Base-by-base conservation (phyloP, 2,113 vertebrate species). In the Taxidea taxus region DNA sequence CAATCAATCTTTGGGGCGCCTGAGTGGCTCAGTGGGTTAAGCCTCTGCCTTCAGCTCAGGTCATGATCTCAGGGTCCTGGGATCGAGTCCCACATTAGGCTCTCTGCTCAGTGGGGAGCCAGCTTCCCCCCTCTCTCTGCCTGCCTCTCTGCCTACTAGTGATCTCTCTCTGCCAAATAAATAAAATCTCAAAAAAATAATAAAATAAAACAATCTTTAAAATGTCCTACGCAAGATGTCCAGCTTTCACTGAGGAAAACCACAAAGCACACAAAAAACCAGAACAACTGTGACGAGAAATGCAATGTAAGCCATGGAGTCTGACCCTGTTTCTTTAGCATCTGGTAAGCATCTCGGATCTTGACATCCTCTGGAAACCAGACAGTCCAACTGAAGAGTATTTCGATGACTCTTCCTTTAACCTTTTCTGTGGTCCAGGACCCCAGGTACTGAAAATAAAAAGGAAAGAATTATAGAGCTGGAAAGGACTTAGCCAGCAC, bases 301-400 rank as follows among this genome's bases (percentile, higher is more conserved):
- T 0, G 23, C 27, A n/a, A 56, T 0, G 1, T 13, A 20, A 51
- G 20, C 0, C 3, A 62, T 0, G 12, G 58, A 31, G 74, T 31
- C 93, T 56, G 68, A 99, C 99, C 99, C 99, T 99, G 99, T 98
- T 99, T 99, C 99, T 99, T 99, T 66, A 99, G 98, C 99, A 99
- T 99, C 96, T 98, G 97, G 98, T 99, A 99, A 18, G 99, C 99
- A 44, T 99, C 99, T 92, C 99, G 99, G 96, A 99, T 99, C 98
- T 99, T 99, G 75, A 99, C 98, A 97, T 99, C 99, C 49, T 99
- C 99, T 95, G 99, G 99, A 83, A 99, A 99, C 99, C 99, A 99
- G 39, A 99, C 99, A 0, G 99, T 99, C 99, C 99, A 99, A 97
- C 99, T 99, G 62, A 99, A 99, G 68, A 99, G 98, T 56, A 99